Base-by-base conservation (phyloP, 2,113 vertebrate genomes). In the Muscicapa adusta region DNA sequence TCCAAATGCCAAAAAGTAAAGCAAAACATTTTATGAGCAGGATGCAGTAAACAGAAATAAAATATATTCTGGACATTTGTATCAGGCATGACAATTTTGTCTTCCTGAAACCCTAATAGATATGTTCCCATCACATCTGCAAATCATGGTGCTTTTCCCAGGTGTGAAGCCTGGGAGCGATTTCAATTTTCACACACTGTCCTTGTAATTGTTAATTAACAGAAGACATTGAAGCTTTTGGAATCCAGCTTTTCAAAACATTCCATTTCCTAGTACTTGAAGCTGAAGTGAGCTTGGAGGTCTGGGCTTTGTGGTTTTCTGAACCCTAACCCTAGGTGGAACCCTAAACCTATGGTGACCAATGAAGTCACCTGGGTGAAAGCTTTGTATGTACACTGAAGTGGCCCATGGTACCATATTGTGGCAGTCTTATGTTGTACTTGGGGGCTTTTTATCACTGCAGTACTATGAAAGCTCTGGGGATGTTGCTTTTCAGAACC, bases 1-100 rank as follows among this genome's bases (percentile, higher is more conserved):
- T 94, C 38, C 61, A 88, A 93, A 89, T 80, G 74, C 91, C 93
- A 96, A 91, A n/a, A n/a, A n/a, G n/a, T 58, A 73, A 0, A 77
- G 23, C n/a, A 79, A 91, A 91, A 50, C 47, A 51, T 68, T 95
- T 88, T 79, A 50, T 57, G 36, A 78, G 70, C 18, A 78, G 29
- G 48, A 90, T 50, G 48, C 88, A 89, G 34, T 38, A n/a, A 92
- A 62, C 13, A 65, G 29, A 40, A 34, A 91, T 93, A 15, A 61
- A 75, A 61, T 74, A 2, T 85, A 81, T 84, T 91, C 61, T 81
- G 56, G 54, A 57, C 60, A 85, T 36, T 65, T 91, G 23, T 43
- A 72, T 45, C 25, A 89, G n/a, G 36, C 14, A 77, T 1, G 5
- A 40, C 61, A 79, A 51, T 68, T 71, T 87, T 84, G 23, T 54